Evolutionary conservation across 2,797 vertebrate genomes (phyloP).

Genomic region (Melanotaenia parkinsoni): DNA sequence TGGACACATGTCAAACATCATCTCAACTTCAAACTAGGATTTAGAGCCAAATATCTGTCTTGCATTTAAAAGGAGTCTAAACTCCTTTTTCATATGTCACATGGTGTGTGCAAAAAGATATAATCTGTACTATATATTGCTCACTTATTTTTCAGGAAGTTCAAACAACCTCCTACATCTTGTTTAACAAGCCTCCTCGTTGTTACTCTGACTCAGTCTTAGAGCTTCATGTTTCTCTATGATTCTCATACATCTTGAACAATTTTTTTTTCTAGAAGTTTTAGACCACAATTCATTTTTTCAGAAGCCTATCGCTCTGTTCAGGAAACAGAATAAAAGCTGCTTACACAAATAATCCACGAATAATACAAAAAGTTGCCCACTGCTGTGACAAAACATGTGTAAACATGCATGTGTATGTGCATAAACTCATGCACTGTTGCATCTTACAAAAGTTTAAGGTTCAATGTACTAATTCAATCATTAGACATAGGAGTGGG

Average conservation of each 20-base stretch:
- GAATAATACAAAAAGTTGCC: neutral
- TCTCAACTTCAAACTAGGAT: constrained; percentile 28
- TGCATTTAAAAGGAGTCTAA: constrained; percentile 27
- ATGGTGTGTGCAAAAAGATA: constrained; percentile 10
- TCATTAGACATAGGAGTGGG: constrained; percentile 8
- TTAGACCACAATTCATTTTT: neutral
- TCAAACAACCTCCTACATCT: neutral
- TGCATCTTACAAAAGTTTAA: neutral
- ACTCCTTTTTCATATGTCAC: constrained; percentile 25
- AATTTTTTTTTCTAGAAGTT: too few species aligned
- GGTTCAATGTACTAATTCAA: neutral
- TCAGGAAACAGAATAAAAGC: constrained; percentile 7
- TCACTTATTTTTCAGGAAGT: constrained; percentile 43
- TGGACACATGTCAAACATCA: constrained; percentile 18
- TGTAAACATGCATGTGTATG: neutral
- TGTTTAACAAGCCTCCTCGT: constrained; percentile 15
- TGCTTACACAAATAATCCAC: neutral
- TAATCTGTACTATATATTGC: neutral
- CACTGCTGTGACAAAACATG: neutral
- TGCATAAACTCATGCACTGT: neutral
- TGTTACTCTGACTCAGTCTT: too few species aligned
- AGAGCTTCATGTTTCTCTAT: too few species aligned
- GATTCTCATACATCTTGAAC: too few species aligned
- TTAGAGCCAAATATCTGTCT: constrained; percentile 34
- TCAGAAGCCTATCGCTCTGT: constrained; percentile 7